A percentile compares a stretch with the other conserved stretches of the same genome.
These are phyloP conservation scores for Cotesia typhae DNA, from an alignment of 1,140 invertebrate species.

Conservation along the genomic window DNA sequence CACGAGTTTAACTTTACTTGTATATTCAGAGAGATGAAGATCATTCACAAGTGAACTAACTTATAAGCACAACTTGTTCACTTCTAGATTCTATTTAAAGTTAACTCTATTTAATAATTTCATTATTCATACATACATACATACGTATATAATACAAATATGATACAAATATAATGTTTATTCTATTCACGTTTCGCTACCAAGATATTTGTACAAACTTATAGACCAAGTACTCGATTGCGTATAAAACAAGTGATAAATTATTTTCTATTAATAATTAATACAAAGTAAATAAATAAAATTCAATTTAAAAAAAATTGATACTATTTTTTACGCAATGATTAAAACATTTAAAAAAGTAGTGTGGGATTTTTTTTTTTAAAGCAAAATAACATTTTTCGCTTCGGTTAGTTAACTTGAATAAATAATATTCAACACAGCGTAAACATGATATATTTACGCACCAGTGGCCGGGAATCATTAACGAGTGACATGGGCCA, in stretches of 20 bases:
- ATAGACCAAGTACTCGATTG: too few relatives aligned
- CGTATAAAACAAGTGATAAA: too few relatives aligned
- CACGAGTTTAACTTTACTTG: slow-evolving; percentile 5
- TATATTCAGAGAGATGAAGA: slow-evolving; percentile 19
- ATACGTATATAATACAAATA: too few relatives aligned
- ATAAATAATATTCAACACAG: neutral
- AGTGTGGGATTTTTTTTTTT: neutral
- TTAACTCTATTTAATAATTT: too few relatives aligned
- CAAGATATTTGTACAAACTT: too few relatives aligned
- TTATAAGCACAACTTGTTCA: neutral
- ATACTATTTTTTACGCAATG: neutral
- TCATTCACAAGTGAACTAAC: slow-evolving; percentile 7
- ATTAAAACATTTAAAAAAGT: neutral
- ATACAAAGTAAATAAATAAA: too few relatives aligned
- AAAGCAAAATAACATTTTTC: neutral
- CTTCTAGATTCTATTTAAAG: slow-evolving; percentile 6
- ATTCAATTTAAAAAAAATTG: too few relatives aligned
- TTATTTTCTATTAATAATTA: too few relatives aligned
- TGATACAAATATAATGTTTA: too few relatives aligned
- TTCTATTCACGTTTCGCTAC: too few relatives aligned
- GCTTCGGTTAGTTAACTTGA: neutral
- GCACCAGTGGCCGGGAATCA: slow-evolving; percentile 12
- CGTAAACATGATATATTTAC: slow-evolving; percentile 16
- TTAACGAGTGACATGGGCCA: slow-evolving; percentile 28
- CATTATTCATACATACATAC: too few relatives aligned